Percentiles rank a stretch among this genome's conserved stretches.
phyloP scores from a whole-genome alignment of 2,888 invertebrate genomes.

The Cheilosia scutellata region DNA sequence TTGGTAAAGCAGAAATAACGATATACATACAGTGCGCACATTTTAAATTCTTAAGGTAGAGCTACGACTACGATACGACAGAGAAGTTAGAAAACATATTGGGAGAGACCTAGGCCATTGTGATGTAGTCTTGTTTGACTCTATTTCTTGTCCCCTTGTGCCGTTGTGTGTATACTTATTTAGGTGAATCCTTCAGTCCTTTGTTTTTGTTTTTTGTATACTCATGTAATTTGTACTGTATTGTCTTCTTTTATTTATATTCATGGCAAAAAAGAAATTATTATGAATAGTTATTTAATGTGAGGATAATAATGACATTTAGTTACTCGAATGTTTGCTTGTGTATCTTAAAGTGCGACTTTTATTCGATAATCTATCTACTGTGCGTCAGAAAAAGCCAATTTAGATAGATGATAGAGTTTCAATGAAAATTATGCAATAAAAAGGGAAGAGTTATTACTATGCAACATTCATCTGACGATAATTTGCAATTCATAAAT shows the following conservation, averaged over 20 bases:
- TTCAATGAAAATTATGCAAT: too few relatives aligned
- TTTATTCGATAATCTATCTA: slow-evolving; percentile 1
- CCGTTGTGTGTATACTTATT: slow-evolving; percentile 5
- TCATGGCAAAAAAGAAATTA: slow-evolving; percentile 7
- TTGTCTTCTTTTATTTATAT: slow-evolving; percentile 31
- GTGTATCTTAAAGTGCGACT: slow-evolving; percentile 1
- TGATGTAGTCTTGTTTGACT: slow-evolving; percentile 30
- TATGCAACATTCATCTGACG: too few relatives aligned
- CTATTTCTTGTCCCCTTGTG: neutral
- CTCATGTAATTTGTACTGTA: slow-evolving; percentile 31
- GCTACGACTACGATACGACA: neutral
- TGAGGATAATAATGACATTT: slow-evolving; percentile 26
- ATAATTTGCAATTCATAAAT: too few relatives aligned
- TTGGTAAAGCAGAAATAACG: slow-evolving; percentile 38
- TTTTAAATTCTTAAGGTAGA: slow-evolving; percentile 56
- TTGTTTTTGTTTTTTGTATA: slow-evolving; percentile 12
- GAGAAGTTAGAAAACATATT: slow-evolving; percentile 40
- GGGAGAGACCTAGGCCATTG: slow-evolving; percentile 10
- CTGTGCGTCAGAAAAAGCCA: slow-evolving; percentile 1
- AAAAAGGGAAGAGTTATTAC: too few relatives aligned
- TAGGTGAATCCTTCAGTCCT: slow-evolving; percentile 12
- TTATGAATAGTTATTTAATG: slow-evolving; percentile 29
- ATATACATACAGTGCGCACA: slow-evolving; percentile 22
- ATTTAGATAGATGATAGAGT: neutral
- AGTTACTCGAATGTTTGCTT: neutral